phyloP scores from a whole-genome alignment of 2,797 vertebrate species.

The Danio albolineatus region DNA sequence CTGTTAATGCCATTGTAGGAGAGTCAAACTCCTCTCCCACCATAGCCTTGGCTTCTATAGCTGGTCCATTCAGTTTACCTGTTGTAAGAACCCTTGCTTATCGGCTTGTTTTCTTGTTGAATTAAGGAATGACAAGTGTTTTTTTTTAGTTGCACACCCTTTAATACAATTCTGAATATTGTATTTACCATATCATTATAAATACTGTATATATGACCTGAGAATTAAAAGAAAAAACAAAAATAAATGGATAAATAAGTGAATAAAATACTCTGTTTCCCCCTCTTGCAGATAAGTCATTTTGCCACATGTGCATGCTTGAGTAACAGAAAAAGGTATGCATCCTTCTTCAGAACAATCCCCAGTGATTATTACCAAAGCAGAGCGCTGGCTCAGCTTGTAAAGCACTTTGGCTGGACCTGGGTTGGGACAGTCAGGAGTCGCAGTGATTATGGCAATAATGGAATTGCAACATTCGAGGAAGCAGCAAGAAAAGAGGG shows the following conservation, averaged over 20 bases:
- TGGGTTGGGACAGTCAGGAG: conserved; percentile 58
- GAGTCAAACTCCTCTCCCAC: conserved; percentile 72
- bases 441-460: conserved; percentile 58
- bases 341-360: conserved; percentile 53
- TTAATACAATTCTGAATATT: too few relatives aligned
- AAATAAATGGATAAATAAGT: background rate
- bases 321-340: conserved; percentile 42
- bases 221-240: background rate
- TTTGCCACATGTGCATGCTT: conserved; percentile 54
- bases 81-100: conserved; percentile 58
- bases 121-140: too few relatives aligned
- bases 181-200: too few relatives aligned
- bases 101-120: background rate
- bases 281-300: conserved; percentile 36
- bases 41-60: conserved; percentile 69
- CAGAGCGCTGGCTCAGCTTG: conserved; percentile 47
- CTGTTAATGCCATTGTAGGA: conserved; percentile 75
- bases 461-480: conserved; percentile 59
- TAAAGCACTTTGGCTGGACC: conserved; percentile 59
- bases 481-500: conserved; percentile 55
- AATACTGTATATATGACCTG: too few relatives aligned
- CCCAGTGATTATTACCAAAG: conserved; percentile 56
- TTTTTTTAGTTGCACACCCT: too few relatives aligned
- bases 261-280: background rate
- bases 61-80: conserved; percentile 73